A percentile compares a stretch with the other conserved stretches of the same genome.
Conservation (phyloP, 2,797 vertebrate genomes). For the Enteromius fasciolatus region DNA sequence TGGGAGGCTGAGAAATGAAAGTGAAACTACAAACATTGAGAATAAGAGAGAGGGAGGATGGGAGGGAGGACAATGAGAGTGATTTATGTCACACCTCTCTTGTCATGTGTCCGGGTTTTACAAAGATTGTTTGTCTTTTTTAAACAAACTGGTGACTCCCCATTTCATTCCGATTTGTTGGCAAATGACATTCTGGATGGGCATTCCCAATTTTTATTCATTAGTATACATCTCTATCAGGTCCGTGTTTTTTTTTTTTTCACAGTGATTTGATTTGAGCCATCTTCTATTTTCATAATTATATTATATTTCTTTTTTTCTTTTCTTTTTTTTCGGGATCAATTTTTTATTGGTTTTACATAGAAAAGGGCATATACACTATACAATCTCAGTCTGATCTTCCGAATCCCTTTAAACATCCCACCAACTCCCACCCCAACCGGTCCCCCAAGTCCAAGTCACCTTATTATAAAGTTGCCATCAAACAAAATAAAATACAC, state of each 20-base stretch:
- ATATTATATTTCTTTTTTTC: no score
- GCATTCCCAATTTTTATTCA: neutral
- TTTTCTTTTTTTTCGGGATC: no score
- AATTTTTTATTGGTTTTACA: no score
- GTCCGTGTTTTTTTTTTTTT: neutral
- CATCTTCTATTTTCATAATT: neutral
- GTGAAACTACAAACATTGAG: conserved; percentile 22
- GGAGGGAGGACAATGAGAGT: conserved; percentile 29
- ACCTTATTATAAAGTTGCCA: no score
- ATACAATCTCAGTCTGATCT: no score
- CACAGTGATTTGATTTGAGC: neutral
- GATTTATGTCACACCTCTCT: conserved; percentile 38
- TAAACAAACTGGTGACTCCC: neutral
- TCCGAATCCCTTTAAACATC: no score
- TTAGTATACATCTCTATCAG: neutral
- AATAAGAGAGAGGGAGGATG: conserved; percentile 24
- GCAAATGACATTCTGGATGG: neutral
- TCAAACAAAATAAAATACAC: no score
- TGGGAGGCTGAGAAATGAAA: conserved; percentile 34
- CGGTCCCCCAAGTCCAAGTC: no score
- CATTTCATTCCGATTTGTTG: neutral
- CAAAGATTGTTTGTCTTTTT: neutral
- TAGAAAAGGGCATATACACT: no score
- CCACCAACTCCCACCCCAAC: no score
- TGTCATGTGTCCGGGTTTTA: neutral